A percentile compares a stretch with the other conserved stretches of the same genome.
Conservation (phyloP, 1,140 invertebrate genomes). For the Nymphalis io region DNA sequence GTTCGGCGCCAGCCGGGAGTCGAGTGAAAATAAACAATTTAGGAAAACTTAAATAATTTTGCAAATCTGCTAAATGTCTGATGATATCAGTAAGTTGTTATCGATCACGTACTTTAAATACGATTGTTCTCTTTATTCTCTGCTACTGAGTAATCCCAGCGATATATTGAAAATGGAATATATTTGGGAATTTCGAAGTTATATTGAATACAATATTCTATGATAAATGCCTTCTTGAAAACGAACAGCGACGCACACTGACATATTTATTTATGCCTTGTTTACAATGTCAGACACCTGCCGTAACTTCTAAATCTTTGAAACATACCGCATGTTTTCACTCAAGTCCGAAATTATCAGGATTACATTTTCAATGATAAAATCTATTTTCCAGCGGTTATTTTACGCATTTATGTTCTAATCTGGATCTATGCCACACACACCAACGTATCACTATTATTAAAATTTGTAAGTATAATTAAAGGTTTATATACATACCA, state of each 20-base stretch:
- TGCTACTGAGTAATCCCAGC: too few species aligned
- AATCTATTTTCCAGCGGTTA: constrained; percentile 27
- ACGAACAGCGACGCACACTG: neutral
- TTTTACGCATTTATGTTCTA: constrained; percentile 21
- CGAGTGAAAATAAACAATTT: constrained; percentile 60
- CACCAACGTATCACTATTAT: constrained; percentile 19
- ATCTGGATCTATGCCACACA: constrained; percentile 25
- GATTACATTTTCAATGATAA: constrained; percentile 18
- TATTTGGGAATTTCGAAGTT: too few species aligned
- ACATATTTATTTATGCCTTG: constrained; percentile 18
- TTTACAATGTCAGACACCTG: constrained; percentile 9
- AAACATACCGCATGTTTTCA: constrained; percentile 17
- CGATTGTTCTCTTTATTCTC: too few species aligned
- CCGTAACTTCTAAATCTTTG: constrained; percentile 6
- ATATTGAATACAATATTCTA: too few species aligned
- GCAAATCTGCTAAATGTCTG: constrained; percentile 49
- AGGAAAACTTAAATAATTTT: constrained; percentile 56
- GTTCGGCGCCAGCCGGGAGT: constrained; percentile 55
- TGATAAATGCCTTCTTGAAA: neutral
- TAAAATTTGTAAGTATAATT: constrained; percentile 7
- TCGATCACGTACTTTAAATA: neutral
- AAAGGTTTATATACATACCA: neutral
- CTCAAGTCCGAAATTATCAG: constrained; percentile 1
- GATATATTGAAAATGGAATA: too few species aligned
- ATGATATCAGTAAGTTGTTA: constrained; percentile 21